phyloP scores from a whole-genome alignment of 2,888 invertebrate species.

The Omphaloscelis lunosa region DNA sequence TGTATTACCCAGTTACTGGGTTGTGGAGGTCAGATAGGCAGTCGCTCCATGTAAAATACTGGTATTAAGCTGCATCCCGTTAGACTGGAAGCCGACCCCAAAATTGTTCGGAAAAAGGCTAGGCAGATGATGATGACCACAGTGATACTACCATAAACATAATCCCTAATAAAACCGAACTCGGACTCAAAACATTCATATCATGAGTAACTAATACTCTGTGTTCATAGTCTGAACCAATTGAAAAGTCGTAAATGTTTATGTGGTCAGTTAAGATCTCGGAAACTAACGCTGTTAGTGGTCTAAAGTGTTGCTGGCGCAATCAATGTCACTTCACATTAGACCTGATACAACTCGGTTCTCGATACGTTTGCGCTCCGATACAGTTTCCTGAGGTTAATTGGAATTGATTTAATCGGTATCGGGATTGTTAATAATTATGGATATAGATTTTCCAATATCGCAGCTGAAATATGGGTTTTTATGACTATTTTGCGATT shows the following conservation, averaged over 20 bases:
- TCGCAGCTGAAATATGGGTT: neutral
- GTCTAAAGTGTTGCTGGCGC: conserved; percentile 31
- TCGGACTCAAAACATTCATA: neutral
- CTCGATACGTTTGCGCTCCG: conserved; percentile 11
- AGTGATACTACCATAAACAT: neutral
- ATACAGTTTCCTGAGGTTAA: conserved; percentile 30
- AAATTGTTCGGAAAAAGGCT: no score
- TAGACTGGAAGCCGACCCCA: no score
- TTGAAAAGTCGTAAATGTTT: conserved; percentile 43
- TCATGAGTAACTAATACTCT: no score
- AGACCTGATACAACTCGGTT: conserved; percentile 10
- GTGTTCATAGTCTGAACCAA: conserved; percentile 24
- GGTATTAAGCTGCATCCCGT: no score
- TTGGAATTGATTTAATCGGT: conserved; percentile 26
- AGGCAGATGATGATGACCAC: no score
- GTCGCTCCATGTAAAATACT: no score
- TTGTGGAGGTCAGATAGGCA: no score
- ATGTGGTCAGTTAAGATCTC: conserved; percentile 46
- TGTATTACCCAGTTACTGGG: no score
- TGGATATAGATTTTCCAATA: neutral
- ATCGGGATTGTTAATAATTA: neutral
- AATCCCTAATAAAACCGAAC: conserved; percentile 1
- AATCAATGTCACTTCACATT: conserved; percentile 54
- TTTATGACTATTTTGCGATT: neutral
- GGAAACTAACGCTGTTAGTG: conserved; percentile 40